These are phyloP conservation scores for Pavo muticus DNA, from an alignment of 2,113 vertebrate species.

Conservation along the genomic window DNA sequence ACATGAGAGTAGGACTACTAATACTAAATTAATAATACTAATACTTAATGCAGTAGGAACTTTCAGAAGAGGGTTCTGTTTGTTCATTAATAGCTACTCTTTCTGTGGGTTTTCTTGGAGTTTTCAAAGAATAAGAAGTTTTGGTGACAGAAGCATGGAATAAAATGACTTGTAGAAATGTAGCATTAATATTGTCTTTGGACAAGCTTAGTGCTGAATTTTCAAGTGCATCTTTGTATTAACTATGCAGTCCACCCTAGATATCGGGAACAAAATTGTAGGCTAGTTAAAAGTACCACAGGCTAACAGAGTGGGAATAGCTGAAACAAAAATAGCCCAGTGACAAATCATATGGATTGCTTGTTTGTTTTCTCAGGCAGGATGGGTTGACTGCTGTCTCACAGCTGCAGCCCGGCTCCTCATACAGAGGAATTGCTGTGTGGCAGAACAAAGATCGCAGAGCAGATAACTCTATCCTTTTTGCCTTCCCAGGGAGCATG, in stretches of 20 bases:
- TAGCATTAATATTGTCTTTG: not conserved
- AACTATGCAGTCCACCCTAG: not conserved
- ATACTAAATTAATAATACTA: not conserved
- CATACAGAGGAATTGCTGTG: not conserved
- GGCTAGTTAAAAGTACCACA: not conserved
- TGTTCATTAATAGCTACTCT: not conserved
- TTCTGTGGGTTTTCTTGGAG: fast-evolving
- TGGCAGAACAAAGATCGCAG: not conserved
- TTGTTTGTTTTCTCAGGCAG: not conserved
- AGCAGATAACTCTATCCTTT: not conserved
- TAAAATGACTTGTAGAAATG: not conserved
- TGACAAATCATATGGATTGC: not conserved
- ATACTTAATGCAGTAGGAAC: not conserved
- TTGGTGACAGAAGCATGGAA: not conserved
- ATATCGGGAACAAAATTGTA: not conserved
- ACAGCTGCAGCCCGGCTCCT: not conserved
- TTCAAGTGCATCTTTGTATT: not conserved
- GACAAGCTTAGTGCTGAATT: not conserved
- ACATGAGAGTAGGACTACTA: not conserved
- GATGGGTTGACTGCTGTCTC: not conserved
- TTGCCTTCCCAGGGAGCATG: not conserved
- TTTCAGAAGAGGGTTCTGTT: not conserved
- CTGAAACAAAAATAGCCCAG: not conserved
- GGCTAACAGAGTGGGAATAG: not conserved
- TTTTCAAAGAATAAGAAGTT: not conserved